phyloP scores from a whole-genome alignment of 2,113 vertebrate genomes.

The Sander lucioperca region DNA sequence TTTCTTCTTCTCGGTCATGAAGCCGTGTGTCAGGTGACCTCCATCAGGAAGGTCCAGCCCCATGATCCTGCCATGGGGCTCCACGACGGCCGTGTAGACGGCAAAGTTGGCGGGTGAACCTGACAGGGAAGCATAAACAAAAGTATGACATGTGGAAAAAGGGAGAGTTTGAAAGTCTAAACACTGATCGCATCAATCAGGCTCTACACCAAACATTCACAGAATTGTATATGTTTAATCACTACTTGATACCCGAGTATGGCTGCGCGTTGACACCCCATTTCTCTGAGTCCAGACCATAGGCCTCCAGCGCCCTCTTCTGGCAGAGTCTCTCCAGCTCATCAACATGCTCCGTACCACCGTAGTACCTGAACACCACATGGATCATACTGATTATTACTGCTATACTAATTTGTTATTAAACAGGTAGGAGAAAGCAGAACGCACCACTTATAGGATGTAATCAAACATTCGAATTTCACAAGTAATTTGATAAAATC shows the following conservation, averaged over 20 bases:
- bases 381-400: neutral
- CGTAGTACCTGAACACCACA: conserved; percentile 89
- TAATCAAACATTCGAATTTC: neutral
- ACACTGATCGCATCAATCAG: neutral
- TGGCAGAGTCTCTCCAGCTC: conserved; percentile 96
- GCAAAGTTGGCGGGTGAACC: conserved; percentile 97
- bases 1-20: conserved; percentile 98
- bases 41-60: conserved; percentile 96
- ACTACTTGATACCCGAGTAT: conserved; percentile 89
- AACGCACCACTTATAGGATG: neutral
- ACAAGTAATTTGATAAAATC: neutral
- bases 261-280: conserved; percentile 98
- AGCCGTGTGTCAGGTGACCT: conserved; percentile 96
- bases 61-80: conserved; percentile 98
- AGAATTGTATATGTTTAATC: neutral
- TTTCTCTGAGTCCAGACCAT: conserved; percentile 87
- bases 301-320: conserved; percentile 91
- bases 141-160: neutral
- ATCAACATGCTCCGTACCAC: conserved; percentile 93
- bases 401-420: neutral
- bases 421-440: neutral
- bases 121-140: conserved; percentile 56
- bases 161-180: neutral
- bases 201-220: neutral
- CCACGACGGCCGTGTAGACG: conserved; percentile 93